Evolutionary conservation across 2,888 invertebrate genomes (phyloP), one percentile per base, ranked within the genome.

Genomic region (Caenorhabditis zanzibari): DNA sequence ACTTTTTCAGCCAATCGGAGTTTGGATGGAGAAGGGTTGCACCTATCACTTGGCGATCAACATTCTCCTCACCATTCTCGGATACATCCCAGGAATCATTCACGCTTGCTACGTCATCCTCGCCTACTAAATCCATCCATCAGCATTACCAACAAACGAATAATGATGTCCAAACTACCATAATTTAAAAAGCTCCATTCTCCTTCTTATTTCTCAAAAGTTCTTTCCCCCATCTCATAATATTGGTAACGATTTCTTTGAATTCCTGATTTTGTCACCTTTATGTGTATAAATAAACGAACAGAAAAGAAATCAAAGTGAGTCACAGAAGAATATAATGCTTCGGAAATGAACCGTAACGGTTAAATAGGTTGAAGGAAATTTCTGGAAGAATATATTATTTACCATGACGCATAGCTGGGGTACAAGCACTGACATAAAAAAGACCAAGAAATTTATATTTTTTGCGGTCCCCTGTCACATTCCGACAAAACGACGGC

Each of bases 81-180:
- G 89, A 59, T 89, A 88, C 81, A 88, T 89, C 64, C 89, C 89
- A n/a, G 89, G 89, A 59, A 85, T 88, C 71, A 88, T 89, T 64
- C 81, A 88, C 80, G 88, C 88, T 44, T 84, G 85, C 76, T 87
- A 87, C 77, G 81, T 88, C 79, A 88, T 88, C 54, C 68, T 83
- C 24, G 85, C 79, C 52, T 86, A 83, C 56, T 84, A 82, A 80
- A 56, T 35, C 14, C 47, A n/a, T 47, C 41, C 38, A 7, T 54
- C 10, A 6, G 5, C 10, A 44, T n/a, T n/a, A n/a, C 44, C 38
- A 56, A 22, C 28, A 54, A 47, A 12, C 49, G 16, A n/a, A 61
- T 14, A 28, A 64, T 32, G 56, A 56, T 38, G 64, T 44, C 56
- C 38, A 44, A 54, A 64, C 35, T n/a, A 44, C 38, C 22, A 22